Conservation (phyloP, 2,888 invertebrate genomes). For the Drosophila trichaetosa region DNA sequence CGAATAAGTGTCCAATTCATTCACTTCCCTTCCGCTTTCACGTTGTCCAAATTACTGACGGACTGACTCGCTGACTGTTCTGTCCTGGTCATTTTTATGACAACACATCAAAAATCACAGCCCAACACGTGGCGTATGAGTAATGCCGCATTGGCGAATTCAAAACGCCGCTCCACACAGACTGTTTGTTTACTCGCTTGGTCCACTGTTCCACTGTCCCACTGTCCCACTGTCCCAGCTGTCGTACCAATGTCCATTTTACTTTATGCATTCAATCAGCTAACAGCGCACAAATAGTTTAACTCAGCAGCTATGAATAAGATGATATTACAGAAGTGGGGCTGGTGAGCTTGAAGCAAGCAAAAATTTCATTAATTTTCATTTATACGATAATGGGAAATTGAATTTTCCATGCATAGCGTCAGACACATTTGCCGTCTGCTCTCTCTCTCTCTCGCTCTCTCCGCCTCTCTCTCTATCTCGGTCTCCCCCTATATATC, state of each 20-base stretch:
- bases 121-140: constrained; percentile 66
- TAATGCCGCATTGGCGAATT: constrained; percentile 49
- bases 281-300: constrained; percentile 51
- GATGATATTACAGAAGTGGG: constrained; percentile 42
- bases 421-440: constrained; percentile 40
- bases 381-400: constrained; percentile 73
- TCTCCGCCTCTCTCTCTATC: not conserved
- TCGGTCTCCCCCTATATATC: not conserved
- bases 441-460: not conserved
- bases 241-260: constrained; percentile 14
- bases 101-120: constrained; percentile 60
- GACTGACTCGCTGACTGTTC: constrained; percentile 5
- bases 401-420: constrained; percentile 65
- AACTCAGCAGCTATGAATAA: constrained; percentile 27
- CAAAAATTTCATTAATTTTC: constrained; percentile 70
- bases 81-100: constrained; percentile 55
- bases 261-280: constrained; percentile 67
- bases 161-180: constrained; percentile 32
- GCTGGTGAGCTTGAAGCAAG: constrained; percentile 32
- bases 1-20: constrained; percentile 40
- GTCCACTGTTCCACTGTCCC: not conserved
- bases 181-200: constrained; percentile 15
- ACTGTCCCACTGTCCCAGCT: not conserved
- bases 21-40: not conserved
- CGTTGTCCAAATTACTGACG: not conserved